phyloP scores from a whole-genome alignment of 2,797 vertebrate species.

The Hypotaenidia okinawae region DNA sequence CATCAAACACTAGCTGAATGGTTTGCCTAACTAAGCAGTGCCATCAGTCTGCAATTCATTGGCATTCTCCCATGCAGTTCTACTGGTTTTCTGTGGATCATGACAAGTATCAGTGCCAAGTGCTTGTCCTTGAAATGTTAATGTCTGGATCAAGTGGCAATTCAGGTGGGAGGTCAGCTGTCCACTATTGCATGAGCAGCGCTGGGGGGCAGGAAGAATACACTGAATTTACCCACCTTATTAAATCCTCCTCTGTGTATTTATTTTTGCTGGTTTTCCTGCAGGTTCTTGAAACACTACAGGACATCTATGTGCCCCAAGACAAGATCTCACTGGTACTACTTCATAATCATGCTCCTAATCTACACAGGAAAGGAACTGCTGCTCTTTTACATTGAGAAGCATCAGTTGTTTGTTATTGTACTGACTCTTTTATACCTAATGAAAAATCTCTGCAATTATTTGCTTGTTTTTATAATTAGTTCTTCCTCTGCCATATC shows the following conservation, averaged over 20 bases:
- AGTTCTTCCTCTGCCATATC: not conserved
- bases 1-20: not conserved
- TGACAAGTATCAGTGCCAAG: not conserved
- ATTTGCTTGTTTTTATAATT: slow-evolving; percentile 13
- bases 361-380: slow-evolving; percentile 61
- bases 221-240: not conserved
- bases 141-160: not conserved
- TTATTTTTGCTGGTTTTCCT: not conserved
- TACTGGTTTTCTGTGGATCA: not conserved
- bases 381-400: slow-evolving; percentile 65
- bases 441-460: slow-evolving; percentile 66
- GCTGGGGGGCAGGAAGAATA: not conserved
- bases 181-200: not conserved
- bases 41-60: not conserved
- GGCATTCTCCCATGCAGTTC: not conserved
- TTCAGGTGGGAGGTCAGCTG: not conserved
- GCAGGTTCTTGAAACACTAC: slow-evolving; percentile 47
- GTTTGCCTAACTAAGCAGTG: not conserved
- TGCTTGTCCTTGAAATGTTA: not conserved
- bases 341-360: slow-evolving; percentile 55
- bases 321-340: slow-evolving; percentile 64
- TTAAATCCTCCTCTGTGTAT: not conserved
- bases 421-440: slow-evolving; percentile 40
- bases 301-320: slow-evolving; percentile 58
- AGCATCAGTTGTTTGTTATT: slow-evolving; percentile 62